These are phyloP conservation scores for Ectobius pallidus DNA, from an alignment of 2,888 invertebrate genomes.

Conservation along the genomic window DNA sequence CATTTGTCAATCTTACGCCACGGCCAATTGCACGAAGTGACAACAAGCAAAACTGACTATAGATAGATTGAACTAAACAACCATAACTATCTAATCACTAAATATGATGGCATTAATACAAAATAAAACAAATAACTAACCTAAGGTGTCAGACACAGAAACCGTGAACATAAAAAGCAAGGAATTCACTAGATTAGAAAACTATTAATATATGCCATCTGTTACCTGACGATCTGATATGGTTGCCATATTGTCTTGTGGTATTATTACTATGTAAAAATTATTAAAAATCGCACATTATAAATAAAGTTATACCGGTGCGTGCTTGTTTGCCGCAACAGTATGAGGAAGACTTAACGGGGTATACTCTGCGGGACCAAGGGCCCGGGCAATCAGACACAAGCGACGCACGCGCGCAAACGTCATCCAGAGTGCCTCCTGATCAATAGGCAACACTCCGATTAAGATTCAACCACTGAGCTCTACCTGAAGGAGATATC, in stretches of 20 bases:
- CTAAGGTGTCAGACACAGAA: no score
- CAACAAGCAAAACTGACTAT: no score
- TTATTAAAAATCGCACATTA: conserved; percentile 29
- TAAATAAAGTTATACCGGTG: conserved; percentile 9
- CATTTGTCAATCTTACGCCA: no score
- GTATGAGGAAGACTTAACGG: background rate
- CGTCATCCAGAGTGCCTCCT: background rate
- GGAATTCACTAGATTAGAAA: background rate
- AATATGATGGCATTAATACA: no score
- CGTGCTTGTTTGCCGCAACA: background rate
- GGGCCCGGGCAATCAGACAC: conserved; percentile 33
- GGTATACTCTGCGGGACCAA: conserved; percentile 7
- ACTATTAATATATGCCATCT: background rate
- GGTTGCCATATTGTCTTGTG: conserved; percentile 34
- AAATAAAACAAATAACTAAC: no score
- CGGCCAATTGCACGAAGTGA: no score
- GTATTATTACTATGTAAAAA: background rate
- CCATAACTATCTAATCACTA: no score
- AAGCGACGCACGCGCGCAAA: conserved; percentile 19
- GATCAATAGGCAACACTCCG: conserved; percentile 35
- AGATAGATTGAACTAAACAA: no score
- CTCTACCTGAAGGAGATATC: conserved; percentile 14
- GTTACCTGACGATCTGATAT: conserved; percentile 41
- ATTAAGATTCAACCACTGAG: conserved; percentile 13
- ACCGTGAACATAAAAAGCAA: no score